Conservation (phyloP, 2,113 vertebrate genomes). For the Periophthalmodon schlosseri region DNA sequence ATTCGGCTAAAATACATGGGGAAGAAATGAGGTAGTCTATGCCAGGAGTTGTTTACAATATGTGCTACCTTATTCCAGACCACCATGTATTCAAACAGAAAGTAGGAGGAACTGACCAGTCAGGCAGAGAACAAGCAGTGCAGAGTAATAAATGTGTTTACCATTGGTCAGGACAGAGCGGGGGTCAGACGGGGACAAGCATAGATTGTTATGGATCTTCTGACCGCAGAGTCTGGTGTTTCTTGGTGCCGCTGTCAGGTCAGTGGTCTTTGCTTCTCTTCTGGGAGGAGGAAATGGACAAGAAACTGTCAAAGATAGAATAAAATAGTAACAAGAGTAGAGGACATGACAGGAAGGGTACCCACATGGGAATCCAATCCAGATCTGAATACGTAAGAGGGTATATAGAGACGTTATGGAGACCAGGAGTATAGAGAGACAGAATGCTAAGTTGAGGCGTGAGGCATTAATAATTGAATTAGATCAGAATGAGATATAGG, state of each 20-base stretch:
- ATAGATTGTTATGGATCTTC: slow-evolving; percentile 79
- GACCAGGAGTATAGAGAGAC: neutral
- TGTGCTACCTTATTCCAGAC: too few relatives aligned
- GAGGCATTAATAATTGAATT: slow-evolving; percentile 46
- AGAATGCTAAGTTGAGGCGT: neutral
- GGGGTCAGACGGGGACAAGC: slow-evolving; percentile 81
- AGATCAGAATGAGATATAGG: slow-evolving; percentile 37
- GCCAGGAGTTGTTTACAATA: too few relatives aligned
- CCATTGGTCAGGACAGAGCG: slow-evolving; percentile 83
- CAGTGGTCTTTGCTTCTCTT: slow-evolving; percentile 72
- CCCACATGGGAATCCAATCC: slow-evolving; percentile 9
- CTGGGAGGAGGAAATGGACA: slow-evolving; percentile 66
- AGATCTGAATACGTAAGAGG: slow-evolving; percentile 6
- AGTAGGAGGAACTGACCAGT: too few relatives aligned
- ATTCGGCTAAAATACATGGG: too few relatives aligned
- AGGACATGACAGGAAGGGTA: slow-evolving; percentile 15
- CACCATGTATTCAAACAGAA: too few relatives aligned
- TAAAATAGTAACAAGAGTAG: neutral
- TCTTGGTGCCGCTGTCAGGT: slow-evolving; percentile 64
- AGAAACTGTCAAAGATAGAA: slow-evolving; percentile 50
- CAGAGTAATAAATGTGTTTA: slow-evolving; percentile 33
- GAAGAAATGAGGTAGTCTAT: too few relatives aligned
- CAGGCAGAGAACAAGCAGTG: neutral
- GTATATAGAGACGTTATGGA: neutral
- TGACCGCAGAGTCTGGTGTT: slow-evolving; percentile 81